Conservation (phyloP, 2,797 vertebrate species). For the Syndactyla subalaris region DNA sequence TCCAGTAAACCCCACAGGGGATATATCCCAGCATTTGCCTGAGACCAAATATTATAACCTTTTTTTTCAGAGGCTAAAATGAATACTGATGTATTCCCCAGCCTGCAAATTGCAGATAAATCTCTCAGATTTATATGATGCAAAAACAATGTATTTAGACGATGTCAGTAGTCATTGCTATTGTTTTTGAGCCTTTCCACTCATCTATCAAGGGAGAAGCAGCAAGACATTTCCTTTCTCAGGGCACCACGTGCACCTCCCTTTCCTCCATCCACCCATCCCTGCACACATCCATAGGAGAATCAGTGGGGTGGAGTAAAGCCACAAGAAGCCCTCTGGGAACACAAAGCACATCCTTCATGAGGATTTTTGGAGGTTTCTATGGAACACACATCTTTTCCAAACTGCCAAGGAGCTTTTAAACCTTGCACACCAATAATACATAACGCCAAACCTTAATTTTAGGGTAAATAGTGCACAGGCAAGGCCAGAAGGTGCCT, state of each 20-base stretch:
- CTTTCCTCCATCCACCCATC: background rate
- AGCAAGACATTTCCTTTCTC: background rate
- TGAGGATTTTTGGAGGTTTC: background rate
- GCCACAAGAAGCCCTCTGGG: background rate
- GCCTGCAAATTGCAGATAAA: background rate
- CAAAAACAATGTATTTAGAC: constrained; percentile 35
- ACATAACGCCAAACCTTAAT: accelerated
- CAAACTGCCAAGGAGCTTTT: background rate
- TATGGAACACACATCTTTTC: background rate
- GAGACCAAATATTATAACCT: background rate
- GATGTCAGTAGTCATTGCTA: constrained; percentile 21
- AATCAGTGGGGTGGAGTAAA: background rate
- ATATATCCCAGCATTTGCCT: background rate
- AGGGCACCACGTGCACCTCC: background rate
- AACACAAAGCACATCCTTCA: background rate
- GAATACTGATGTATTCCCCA: background rate
- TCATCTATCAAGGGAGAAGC: background rate
- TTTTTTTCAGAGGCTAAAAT: constrained; percentile 18
- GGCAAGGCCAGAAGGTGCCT: background rate
- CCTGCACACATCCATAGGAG: background rate
- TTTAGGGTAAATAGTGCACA: background rate
- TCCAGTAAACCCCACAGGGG: constrained; percentile 16
- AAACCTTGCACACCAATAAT: background rate
- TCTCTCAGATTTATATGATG: constrained; percentile 1
- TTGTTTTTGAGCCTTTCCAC: constrained; percentile 37